Conservation (phyloP, 2,113 vertebrate species). For the Petrocephalus zakoni region DNA sequence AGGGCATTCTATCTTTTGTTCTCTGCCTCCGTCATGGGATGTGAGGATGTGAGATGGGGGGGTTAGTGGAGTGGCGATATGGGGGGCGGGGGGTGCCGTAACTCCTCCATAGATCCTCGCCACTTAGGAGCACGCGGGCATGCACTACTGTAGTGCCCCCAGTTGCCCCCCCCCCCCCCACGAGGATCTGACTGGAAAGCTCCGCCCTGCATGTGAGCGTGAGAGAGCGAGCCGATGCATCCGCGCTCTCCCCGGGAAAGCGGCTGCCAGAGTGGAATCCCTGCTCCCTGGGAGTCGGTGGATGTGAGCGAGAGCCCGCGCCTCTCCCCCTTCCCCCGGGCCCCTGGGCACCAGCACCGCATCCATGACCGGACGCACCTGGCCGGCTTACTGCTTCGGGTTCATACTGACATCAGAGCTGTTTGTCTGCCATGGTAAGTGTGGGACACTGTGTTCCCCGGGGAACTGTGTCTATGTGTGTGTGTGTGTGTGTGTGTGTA, state of each 20-base stretch:
- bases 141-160: not conserved
- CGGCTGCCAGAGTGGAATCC: constrained; percentile 36
- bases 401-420: constrained; percentile 53
- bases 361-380: constrained; percentile 64
- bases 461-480: constrained; percentile 4
- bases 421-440: constrained; percentile 58
- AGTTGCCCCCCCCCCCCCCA: constrained; percentile 28
- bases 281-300: constrained; percentile 35
- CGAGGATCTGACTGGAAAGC: constrained; percentile 21
- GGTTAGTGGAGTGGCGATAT: not conserved
- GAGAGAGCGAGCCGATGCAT: constrained; percentile 2
- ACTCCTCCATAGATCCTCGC: constrained; percentile 33
- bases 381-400: constrained; percentile 58
- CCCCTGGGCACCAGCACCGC: constrained; percentile 46
- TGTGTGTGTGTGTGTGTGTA: constrained; percentile 5
- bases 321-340: constrained; percentile 32
- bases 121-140: not conserved
- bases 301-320: constrained; percentile 30
- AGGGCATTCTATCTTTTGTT: constrained; percentile 9
- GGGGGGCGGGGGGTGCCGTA: constrained; percentile 26
- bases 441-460: not conserved
- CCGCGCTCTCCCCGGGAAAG: not conserved
- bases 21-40: constrained; percentile 21
- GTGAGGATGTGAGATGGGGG: not conserved
- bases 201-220: constrained; percentile 10